Evolutionary conservation across 2,888 invertebrate genomes (phyloP), one percentile per base, ranked within the genome.

Genomic region (Cotesia congregata): DNA sequence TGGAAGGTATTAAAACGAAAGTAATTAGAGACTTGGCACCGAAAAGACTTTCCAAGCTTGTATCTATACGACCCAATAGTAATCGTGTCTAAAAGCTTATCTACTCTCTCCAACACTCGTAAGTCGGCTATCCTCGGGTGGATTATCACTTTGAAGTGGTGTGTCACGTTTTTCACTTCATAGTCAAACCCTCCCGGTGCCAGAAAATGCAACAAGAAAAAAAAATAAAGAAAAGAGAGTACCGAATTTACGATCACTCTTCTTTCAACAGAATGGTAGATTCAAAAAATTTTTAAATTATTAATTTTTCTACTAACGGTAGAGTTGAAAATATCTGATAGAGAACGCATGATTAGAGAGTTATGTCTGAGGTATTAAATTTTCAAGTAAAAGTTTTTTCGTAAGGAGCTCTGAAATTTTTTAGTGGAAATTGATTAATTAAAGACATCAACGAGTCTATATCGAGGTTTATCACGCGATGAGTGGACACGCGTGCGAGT

Each of bases 11-110:
- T 80, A 80, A 81, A 81, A 81, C 80, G 80, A 80, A 80, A 80
- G 80, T 78, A 79, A 81, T 81, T 81, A 79, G 78, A 78, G 81
- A 79, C 79, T 80, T 80, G 77, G 81, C 81, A 81, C 77, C 77
- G 75, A 67, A 67, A 76, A 79, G 74, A 74, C 78, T 77, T 79
- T 77, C 74, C 79, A 61, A 74, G 64, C 59, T 73, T 71, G 74
- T 69, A 76, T 59, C 69, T 40, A 67, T 60, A 41, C 41, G 64
- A 65, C 67, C 68, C 72, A 64, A 75, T 72, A 72, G 60, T 79
- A 75, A 72, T 61, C 15, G 67, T 68, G 74, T 64, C 62, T 50
- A 50, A 12, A 72, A 39, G 67, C 62, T 74, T 74, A 79, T 79
- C 76, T 67, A 75, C 74, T 67, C 62, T 50, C 67, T 61, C 39